phyloP scores from a whole-genome alignment of 2,113 vertebrate genomes.

The Haplotaxodon microlepis region DNA sequence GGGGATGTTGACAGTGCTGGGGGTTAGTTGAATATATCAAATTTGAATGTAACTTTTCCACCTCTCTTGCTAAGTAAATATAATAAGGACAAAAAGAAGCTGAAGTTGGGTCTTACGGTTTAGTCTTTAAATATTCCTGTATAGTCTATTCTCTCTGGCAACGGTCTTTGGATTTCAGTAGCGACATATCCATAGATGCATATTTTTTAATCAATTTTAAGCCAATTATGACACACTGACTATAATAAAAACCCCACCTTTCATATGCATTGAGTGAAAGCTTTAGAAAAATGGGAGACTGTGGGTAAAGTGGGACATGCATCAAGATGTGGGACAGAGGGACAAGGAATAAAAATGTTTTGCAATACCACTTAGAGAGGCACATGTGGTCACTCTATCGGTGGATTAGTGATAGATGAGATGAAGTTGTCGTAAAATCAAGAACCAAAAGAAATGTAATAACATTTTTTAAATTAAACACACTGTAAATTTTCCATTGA shows the following conservation, averaged over 20 bases:
- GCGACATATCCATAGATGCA: neutral
- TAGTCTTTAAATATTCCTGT: neutral
- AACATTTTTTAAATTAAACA: accelerated
- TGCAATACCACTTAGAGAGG: neutral
- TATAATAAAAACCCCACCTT: neutral
- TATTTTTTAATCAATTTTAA: accelerated
- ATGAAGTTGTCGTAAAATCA: neutral
- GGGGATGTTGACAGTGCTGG: neutral
- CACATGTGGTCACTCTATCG: neutral
- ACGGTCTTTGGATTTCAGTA: neutral
- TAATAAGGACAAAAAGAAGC: neutral
- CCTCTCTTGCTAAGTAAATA: neutral
- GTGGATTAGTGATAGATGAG: neutral
- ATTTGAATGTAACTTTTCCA: neutral
- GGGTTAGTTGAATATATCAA: neutral
- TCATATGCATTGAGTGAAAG: neutral
- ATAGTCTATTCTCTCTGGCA: neutral
- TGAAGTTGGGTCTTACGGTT: neutral
- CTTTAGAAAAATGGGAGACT: neutral
- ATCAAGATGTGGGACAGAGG: neutral
- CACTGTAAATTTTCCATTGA: neutral
- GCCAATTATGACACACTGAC: neutral
- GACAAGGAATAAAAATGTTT: neutral
- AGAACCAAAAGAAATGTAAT: neutral
- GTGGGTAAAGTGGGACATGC: neutral